Evolutionary conservation across 2,113 vertebrate genomes (phyloP).

Genomic region (Myocastor coypus): DNA sequence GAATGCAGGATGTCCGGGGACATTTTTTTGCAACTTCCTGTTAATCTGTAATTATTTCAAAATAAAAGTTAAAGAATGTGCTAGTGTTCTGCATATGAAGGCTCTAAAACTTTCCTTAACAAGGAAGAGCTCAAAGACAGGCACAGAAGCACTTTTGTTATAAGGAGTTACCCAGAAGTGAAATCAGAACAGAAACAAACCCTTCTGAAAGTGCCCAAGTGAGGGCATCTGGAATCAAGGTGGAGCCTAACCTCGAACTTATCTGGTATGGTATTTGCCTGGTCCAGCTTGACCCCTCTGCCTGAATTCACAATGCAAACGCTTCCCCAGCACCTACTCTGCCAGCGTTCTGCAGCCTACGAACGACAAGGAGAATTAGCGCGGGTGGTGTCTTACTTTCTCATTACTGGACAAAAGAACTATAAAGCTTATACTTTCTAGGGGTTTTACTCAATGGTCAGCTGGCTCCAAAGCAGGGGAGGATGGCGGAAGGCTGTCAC

Average conservation of each 20-base stretch:
- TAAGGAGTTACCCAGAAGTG: neutral
- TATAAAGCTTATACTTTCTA: neutral
- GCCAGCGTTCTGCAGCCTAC: neutral
- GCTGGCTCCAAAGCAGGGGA: neutral
- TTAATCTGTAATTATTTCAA: conserved; percentile 61
- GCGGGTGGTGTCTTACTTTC: neutral
- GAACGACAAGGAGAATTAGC: conserved; percentile 9
- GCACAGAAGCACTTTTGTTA: conserved; percentile 19
- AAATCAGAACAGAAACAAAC: conserved; percentile 27
- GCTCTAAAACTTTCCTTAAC: neutral
- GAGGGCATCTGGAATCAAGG: neutral
- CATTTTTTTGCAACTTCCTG: conserved; percentile 40
- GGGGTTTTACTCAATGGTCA: neutral
- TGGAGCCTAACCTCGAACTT: neutral
- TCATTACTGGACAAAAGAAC: neutral
- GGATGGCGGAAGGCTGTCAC: neutral
- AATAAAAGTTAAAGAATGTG: neutral
- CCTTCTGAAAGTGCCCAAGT: neutral
- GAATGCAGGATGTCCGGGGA: neutral
- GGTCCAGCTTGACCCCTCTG: neutral
- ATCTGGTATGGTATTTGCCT: neutral
- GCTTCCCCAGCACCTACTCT: neutral
- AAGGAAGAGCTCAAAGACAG: neutral
- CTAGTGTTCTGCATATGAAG: neutral
- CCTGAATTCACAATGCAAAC: neutral